Base-by-base conservation (phyloP, 2,797 vertebrate genomes). In the Eulemur coronatus region DNA sequence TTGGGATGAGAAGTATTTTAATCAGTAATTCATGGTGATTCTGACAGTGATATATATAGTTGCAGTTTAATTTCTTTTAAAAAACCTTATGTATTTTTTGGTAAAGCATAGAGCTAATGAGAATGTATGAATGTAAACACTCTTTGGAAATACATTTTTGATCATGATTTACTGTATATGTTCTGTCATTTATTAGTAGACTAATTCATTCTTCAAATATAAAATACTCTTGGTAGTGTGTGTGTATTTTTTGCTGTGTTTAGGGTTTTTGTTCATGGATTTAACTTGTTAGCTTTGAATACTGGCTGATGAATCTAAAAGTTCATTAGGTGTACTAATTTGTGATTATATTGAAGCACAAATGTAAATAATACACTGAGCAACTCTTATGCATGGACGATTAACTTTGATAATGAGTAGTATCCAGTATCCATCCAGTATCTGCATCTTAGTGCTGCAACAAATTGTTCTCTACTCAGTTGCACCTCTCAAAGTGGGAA, bases 311-410 rank as follows among this genome's bases (percentile, higher is more conserved):
- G 17, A 95, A 84, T 20, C n/a, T 73, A 69, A 55, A 95, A 43
- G 76, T 90, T 50, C 20, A 35, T 59, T 91, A 65, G 46, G 30
- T 94, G 8, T 79, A 80, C 57, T 89, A 35, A 87, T 87, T 95
- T 94, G 26, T 94, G 65, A 80, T 89, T 94, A 22, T 96, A 61
- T 65, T 76, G 22, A 90, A 88, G 52, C 43, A 95, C 48, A 61
- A 46, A 46, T 93, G 1, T 65, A 81, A 93, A 20, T 87, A 24
- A 75, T 75, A 8, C 22, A 57, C 55, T 86, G 17, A 65, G n/a
- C 38, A 89, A 3, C 24, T 89, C 28, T 82, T 93, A 1, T 89
- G 38, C 55, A 41, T 95, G 41, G 61, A 57, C 91, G 38, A 95
- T 92, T 93, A 93, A 75, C 57, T 91, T 82, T 79, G 70, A n/a